These are phyloP conservation scores for Antennarius maculatus DNA, from an alignment of 2,797 vertebrate species.

Conservation along the genomic window DNA sequence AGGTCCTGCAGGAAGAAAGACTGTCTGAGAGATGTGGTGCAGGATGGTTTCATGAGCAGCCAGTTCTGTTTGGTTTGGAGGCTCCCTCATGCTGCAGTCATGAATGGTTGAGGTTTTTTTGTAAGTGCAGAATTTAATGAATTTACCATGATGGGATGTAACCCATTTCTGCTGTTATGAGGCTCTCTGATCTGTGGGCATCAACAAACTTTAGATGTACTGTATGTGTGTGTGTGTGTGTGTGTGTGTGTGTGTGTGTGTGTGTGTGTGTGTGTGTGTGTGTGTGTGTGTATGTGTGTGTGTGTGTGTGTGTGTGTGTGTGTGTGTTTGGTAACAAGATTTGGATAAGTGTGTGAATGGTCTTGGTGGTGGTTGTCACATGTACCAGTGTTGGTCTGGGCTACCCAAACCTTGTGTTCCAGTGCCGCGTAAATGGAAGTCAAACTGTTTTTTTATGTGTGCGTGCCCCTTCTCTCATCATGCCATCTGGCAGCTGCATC, in stretches of 20 bases:
- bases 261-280: slow-evolving; percentile 15
- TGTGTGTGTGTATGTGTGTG: slow-evolving; percentile 13
- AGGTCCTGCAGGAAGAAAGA: not conserved
- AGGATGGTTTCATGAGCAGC: slow-evolving; percentile 5
- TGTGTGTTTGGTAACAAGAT: slow-evolving; percentile 4
- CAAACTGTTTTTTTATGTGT: slow-evolving; percentile 38
- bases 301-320: slow-evolving; percentile 35
- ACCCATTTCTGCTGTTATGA: slow-evolving; percentile 24
- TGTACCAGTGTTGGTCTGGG: slow-evolving; percentile 59
- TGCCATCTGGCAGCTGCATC: slow-evolving; percentile 48
- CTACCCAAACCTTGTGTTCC: slow-evolving; percentile 52
- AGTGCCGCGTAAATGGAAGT: slow-evolving; percentile 59
- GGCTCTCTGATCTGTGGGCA: slow-evolving; percentile 52
- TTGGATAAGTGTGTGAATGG: slow-evolving; percentile 7
- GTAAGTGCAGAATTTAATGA: slow-evolving; percentile 15
- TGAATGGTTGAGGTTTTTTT: slow-evolving; percentile 31
- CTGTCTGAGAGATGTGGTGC: not conserved
- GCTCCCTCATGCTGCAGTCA: slow-evolving; percentile 28
- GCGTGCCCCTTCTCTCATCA: not conserved
- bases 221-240: slow-evolving; percentile 16
- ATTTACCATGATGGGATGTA: slow-evolving; percentile 53
- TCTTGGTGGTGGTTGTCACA: slow-evolving; percentile 45
- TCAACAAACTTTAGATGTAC: too few relatives aligned
- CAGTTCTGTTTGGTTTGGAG: slow-evolving; percentile 28
- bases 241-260: slow-evolving; percentile 16